Evolutionary conservation across 2,113 vertebrate genomes (phyloP).

Genomic region (Corythoichthys intestinalis): DNA sequence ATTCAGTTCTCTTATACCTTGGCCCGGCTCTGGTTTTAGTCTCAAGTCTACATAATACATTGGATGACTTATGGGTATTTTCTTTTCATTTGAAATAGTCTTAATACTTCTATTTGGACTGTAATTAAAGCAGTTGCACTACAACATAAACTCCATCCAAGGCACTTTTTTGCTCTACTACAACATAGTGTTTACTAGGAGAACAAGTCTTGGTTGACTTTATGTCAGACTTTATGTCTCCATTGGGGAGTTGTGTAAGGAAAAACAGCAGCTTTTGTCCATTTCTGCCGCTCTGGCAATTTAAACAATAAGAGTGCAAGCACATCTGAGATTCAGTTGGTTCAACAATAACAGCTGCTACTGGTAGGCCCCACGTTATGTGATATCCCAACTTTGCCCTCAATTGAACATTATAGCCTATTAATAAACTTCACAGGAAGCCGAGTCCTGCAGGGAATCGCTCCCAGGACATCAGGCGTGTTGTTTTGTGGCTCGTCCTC

Average conservation of each 20-base stretch:
- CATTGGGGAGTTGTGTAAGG: slow-evolving; percentile 9
- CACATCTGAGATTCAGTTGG: slow-evolving; percentile 34
- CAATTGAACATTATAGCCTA: slow-evolving; percentile 11
- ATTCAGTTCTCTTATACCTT: too few species aligned
- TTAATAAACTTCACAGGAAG: slow-evolving; percentile 9
- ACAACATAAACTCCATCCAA: not conserved
- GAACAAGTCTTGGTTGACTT: slow-evolving; percentile 12
- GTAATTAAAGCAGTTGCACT: not conserved
- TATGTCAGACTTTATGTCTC: slow-evolving; percentile 15
- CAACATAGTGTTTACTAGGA: not conserved
- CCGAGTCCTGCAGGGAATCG: slow-evolving; percentile 15
- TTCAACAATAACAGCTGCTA: slow-evolving; percentile 41
- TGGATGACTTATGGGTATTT: not conserved
- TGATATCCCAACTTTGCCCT: slow-evolving; percentile 36
- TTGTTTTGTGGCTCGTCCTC: not conserved
- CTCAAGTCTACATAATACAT: too few species aligned
- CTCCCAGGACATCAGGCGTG: not conserved
- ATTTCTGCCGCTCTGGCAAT: slow-evolving; percentile 33
- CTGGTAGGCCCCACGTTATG: slow-evolving; percentile 32
- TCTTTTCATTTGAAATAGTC: slow-evolving; percentile 29
- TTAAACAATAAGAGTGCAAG: slow-evolving; percentile 35
- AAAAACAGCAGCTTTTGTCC: slow-evolving; percentile 17
- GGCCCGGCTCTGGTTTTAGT: too few species aligned
- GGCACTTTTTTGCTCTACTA: not conserved
- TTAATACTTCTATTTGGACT: slow-evolving; percentile 44